Conservation (phyloP, 2,797 vertebrate species). For the Sciurus carolinensis region DNA sequence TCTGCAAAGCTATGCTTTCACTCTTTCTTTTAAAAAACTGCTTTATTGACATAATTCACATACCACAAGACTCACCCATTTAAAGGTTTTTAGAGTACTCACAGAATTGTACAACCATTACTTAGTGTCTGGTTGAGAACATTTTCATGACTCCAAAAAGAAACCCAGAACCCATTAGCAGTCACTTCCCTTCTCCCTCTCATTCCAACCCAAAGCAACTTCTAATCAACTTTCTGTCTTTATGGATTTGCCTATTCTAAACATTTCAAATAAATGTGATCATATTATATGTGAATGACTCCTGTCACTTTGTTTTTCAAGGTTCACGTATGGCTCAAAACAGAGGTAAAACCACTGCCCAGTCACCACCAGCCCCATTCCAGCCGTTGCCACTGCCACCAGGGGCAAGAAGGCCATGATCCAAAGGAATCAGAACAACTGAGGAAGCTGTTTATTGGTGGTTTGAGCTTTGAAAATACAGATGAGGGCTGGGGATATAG, state of each 20-base stretch:
- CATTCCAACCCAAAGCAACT: neutral
- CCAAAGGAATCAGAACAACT: no score
- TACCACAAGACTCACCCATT: neutral
- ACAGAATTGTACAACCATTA: neutral
- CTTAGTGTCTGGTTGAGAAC: neutral
- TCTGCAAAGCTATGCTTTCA: neutral
- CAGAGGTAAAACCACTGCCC: no score
- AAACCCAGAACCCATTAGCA: neutral
- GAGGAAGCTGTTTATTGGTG: no score
- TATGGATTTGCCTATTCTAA: constrained; percentile 26
- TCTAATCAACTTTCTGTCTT: neutral
- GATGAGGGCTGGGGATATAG: no score
- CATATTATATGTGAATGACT: neutral
- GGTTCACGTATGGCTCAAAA: neutral
- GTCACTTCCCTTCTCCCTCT: neutral
- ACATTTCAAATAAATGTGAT: constrained; percentile 53
- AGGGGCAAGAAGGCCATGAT: no score
- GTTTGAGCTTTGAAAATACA: no score
- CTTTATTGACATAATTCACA: constrained; percentile 44
- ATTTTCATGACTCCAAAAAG: neutral
- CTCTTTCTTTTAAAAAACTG: neutral
- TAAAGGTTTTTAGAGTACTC: constrained; percentile 29
- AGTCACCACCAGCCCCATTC: no score
- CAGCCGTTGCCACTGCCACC: no score
- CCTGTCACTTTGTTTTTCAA: neutral